These are phyloP conservation scores for Chondrosia reniformis DNA, from an alignment of 37 sponge, comb jelly and placozoan genomes.

Conservation along the genomic window DNA sequence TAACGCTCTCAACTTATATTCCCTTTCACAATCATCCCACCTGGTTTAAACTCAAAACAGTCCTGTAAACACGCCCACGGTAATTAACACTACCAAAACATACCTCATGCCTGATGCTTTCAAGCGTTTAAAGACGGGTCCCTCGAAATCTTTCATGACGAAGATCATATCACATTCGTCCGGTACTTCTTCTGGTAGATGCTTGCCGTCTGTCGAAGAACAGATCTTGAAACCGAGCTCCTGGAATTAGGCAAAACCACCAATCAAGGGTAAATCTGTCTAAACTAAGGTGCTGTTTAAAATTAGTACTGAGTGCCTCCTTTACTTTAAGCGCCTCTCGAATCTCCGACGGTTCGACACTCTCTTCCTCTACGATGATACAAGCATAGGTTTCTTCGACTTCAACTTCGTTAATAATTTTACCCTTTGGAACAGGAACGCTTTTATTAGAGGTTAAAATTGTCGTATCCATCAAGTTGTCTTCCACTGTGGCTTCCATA, in stretches of 20 bases:
- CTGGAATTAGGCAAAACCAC: slow-evolving; percentile 12
- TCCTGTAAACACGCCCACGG: too few species aligned
- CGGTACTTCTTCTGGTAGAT: slow-evolving; percentile 49
- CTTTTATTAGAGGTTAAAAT: not conserved
- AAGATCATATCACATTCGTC: slow-evolving; percentile 83
- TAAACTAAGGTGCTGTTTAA: too few species aligned
- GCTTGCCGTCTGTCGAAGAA: slow-evolving; percentile 54
- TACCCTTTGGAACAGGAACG: not conserved
- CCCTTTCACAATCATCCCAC: too few species aligned
- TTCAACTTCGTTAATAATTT: not conserved
- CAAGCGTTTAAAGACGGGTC: slow-evolving; percentile 53
- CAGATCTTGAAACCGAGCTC: slow-evolving; percentile 41
- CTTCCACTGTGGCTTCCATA: too few species aligned
- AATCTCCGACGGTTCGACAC: slow-evolving; percentile 7
- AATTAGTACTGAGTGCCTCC: too few species aligned
- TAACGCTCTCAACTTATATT: too few species aligned
- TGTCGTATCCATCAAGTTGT: too few species aligned
- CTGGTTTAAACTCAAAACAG: too few species aligned
- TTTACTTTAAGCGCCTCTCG: not conserved
- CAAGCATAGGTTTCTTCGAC: not conserved
- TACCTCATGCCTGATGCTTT: slow-evolving; percentile 54
- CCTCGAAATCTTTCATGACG: slow-evolving; percentile 68
- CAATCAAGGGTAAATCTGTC: too few species aligned
- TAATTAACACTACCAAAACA: too few species aligned
- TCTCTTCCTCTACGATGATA: not conserved